A percentile compares a stretch with the other conserved stretches of the same genome.
These are phyloP conservation scores for Amiota mariae DNA, from an alignment of 2,888 invertebrate species.

Conservation along the genomic window DNA sequence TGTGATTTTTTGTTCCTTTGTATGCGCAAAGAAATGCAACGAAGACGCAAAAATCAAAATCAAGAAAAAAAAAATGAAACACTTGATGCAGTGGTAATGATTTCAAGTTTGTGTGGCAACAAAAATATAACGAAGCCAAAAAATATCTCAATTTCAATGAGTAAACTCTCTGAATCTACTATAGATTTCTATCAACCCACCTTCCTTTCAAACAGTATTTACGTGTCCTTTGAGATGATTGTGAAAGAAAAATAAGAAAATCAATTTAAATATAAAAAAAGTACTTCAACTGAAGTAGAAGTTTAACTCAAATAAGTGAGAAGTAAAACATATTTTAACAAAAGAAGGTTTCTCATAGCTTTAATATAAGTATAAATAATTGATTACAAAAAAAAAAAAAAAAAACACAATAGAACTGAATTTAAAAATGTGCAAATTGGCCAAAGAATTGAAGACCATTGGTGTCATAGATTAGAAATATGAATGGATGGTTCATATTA, in stretches of 20 bases:
- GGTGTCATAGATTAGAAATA: constrained; percentile 47
- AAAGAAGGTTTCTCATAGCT: neutral
- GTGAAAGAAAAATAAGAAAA: neutral
- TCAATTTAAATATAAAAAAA: constrained; percentile 12
- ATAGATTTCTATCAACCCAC: too few relatives aligned
- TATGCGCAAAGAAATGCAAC: too few relatives aligned
- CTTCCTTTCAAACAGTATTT: too few relatives aligned
- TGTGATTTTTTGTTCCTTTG: too few relatives aligned
- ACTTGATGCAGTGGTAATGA: too few relatives aligned
- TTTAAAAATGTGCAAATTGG: constrained; percentile 40
- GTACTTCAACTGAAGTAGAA: neutral
- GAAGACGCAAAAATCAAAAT: too few relatives aligned
- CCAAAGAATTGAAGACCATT: constrained; percentile 50
- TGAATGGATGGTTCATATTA: constrained; percentile 50
- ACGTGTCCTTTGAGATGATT: too few relatives aligned
- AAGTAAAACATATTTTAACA: neutral
- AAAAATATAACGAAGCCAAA: constrained; percentile 9
- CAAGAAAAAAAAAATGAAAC: too few relatives aligned
- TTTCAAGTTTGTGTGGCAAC: neutral
- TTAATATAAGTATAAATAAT: neutral
- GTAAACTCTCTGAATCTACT: too few relatives aligned
- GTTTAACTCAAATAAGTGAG: neutral
- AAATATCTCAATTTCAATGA: constrained; percentile 3
- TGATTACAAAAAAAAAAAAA: too few relatives aligned
- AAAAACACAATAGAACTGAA: neutral